A percentile compares a stretch with the other conserved stretches of the same genome.
Evolutionary conservation across 2,888 invertebrate genomes (phyloP).

Genomic region (Yponomeuta cagnagella): DNA sequence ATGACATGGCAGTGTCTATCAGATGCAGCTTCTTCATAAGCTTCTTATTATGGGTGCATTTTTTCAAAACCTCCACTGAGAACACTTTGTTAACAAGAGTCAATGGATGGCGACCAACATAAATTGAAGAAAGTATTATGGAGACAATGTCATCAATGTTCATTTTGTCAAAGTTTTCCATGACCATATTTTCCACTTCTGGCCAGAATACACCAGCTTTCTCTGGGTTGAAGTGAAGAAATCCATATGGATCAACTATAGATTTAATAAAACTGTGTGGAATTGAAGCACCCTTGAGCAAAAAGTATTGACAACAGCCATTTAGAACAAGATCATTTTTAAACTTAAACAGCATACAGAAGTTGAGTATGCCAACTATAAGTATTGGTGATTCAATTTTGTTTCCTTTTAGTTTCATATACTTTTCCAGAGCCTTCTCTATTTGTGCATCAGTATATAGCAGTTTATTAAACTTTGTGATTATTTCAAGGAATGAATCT

Average conservation of each 20-base stretch:
- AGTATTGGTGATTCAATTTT: conserved; percentile 70
- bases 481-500: conserved; percentile 68
- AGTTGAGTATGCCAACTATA: conserved; percentile 77
- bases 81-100: conserved; percentile 77
- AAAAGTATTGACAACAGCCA: conserved; percentile 75
- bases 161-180: conserved; percentile 74
- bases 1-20: conserved; percentile 78
- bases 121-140: conserved; percentile 79
- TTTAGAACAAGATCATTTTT: conserved; percentile 75
- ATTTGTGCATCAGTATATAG: conserved; percentile 74
- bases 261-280: conserved; percentile 72
- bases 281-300: conserved; percentile 57
- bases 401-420: conserved; percentile 70
- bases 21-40: conserved; percentile 73
- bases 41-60: conserved; percentile 58
- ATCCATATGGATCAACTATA: conserved; percentile 77
- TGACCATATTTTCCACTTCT: conserved; percentile 68
- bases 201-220: conserved; percentile 74
- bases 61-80: conserved; percentile 76
- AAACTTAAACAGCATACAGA: conserved; percentile 76
- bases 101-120: conserved; percentile 77
- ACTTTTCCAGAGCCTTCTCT: conserved; percentile 77
- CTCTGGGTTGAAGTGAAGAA: conserved; percentile 72
- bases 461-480: conserved; percentile 70
- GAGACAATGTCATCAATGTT: conserved; percentile 74